Evolutionary conservation across 2,113 vertebrate species (phyloP).

Genomic region (Apodemus speciosus): DNA sequence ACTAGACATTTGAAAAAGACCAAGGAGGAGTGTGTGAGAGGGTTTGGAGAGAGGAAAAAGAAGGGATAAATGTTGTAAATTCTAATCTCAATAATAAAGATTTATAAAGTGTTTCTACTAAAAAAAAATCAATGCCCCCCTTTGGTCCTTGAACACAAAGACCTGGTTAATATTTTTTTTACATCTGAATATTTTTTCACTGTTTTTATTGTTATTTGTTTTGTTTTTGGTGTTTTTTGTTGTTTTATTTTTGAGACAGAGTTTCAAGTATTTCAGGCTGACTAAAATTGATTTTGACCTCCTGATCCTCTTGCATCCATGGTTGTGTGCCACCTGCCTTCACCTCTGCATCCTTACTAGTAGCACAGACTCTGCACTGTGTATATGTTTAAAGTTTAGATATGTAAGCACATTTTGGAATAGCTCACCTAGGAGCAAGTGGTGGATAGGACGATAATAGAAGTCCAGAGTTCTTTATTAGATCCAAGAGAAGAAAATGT

Average conservation of each 20-base stretch:
- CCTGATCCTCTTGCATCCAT: background rate
- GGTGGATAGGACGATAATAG: background rate
- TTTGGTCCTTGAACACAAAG: background rate
- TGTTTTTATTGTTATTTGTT: no score
- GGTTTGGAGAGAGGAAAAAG: background rate
- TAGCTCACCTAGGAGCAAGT: background rate
- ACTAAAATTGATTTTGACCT: background rate
- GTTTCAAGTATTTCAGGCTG: background rate
- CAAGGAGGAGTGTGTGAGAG: background rate
- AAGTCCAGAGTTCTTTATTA: background rate
- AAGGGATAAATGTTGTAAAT: background rate
- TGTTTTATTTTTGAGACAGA: background rate
- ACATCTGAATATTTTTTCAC: background rate
- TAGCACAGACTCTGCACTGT: background rate
- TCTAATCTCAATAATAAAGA: background rate
- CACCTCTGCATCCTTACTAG: background rate
- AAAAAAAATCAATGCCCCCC: background rate
- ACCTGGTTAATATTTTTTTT: conserved; percentile 13
- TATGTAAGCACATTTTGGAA: conserved; percentile 1
- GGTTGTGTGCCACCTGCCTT: background rate
- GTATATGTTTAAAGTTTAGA: background rate
- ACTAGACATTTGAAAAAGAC: background rate
- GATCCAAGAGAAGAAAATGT: background rate
- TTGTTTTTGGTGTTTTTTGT: background rate
- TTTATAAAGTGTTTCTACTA: background rate